Conservation (phyloP, 2,888 invertebrate genomes). For the Creontiades dilutus region DNA sequence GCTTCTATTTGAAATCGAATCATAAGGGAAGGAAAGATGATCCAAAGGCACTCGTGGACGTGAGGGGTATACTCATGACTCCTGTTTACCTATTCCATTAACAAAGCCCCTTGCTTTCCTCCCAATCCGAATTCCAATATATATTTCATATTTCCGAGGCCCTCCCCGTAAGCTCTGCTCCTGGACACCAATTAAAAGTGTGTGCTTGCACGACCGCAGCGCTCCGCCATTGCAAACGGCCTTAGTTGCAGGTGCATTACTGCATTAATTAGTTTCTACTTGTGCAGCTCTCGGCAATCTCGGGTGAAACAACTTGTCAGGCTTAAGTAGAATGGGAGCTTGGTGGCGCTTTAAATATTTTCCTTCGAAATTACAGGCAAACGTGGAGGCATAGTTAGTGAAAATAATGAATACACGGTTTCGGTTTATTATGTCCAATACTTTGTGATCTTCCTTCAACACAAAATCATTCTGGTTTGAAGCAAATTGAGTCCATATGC, state of each 20-base stretch:
- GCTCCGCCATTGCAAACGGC: neutral
- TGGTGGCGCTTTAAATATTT: too few species aligned
- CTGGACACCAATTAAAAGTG: constrained; percentile 66
- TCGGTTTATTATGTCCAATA: too few species aligned
- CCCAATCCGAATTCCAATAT: constrained; percentile 43
- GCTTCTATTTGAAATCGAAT: constrained; percentile 69
- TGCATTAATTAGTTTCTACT: constrained; percentile 54
- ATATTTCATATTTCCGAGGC: constrained; percentile 63
- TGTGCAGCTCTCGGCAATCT: constrained; percentile 16
- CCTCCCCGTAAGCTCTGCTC: neutral
- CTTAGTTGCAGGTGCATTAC: constrained; percentile 45
- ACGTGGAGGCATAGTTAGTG: too few species aligned
- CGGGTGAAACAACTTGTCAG: neutral
- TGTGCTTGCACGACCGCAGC: neutral
- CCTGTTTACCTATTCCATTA: constrained; percentile 73
- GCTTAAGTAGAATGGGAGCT: too few species aligned
- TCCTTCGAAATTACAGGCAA: too few species aligned
- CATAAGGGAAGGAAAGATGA: constrained; percentile 64
- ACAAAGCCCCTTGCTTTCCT: constrained; percentile 66
- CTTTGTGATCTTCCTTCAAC: too few species aligned
- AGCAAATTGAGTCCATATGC: too few species aligned
- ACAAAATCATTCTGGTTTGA: too few species aligned
- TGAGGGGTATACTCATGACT: constrained; percentile 67
- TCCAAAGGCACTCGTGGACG: constrained; percentile 69
- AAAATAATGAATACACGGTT: too few species aligned